These are phyloP conservation scores for Epirrhoe alternata DNA, from an alignment of 2,888 invertebrate genomes.

Conservation along the genomic window DNA sequence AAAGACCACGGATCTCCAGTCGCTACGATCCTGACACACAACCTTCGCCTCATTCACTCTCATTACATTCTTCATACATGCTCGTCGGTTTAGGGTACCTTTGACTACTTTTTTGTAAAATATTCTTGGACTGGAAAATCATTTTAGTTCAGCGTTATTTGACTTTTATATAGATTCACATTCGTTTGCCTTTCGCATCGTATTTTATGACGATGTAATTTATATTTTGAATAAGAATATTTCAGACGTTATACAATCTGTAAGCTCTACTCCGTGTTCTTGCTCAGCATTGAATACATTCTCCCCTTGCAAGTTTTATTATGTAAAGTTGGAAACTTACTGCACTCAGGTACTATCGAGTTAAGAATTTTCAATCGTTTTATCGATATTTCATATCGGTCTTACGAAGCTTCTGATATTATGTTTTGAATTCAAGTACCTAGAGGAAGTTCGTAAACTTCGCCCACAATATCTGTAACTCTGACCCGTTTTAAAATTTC, in stretches of 20 bases:
- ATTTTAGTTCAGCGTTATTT: neutral
- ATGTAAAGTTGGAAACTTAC: slow-evolving; percentile 47
- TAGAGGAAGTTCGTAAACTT: slow-evolving; percentile 15
- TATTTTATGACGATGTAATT: neutral
- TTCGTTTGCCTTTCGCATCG: neutral
- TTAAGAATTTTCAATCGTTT: slow-evolving; percentile 54
- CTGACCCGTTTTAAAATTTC: neutral
- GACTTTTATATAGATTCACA: neutral
- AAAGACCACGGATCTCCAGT: too few relatives aligned
- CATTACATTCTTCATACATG: too few relatives aligned
- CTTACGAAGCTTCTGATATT: slow-evolving; percentile 28
- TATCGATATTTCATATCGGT: slow-evolving; percentile 52
- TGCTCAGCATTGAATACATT: slow-evolving; percentile 30
- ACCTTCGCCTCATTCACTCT: too few relatives aligned
- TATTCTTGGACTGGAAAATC: neutral
- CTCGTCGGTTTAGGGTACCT: too few relatives aligned
- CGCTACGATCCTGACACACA: too few relatives aligned
- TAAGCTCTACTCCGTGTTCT: slow-evolving; percentile 7
- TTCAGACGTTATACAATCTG: slow-evolving; percentile 1
- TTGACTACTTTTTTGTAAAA: too few relatives aligned
- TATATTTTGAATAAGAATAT: slow-evolving; percentile 1
- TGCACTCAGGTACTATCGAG: slow-evolving; percentile 47
- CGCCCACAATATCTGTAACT: slow-evolving; percentile 1
- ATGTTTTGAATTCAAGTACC: slow-evolving; percentile 37
- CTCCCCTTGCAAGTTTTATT: slow-evolving; percentile 47